These are phyloP conservation scores for Echinometra lucunter DNA, from an alignment of 53 echinoderm and acorn worm species.

Conservation along the genomic window DNA sequence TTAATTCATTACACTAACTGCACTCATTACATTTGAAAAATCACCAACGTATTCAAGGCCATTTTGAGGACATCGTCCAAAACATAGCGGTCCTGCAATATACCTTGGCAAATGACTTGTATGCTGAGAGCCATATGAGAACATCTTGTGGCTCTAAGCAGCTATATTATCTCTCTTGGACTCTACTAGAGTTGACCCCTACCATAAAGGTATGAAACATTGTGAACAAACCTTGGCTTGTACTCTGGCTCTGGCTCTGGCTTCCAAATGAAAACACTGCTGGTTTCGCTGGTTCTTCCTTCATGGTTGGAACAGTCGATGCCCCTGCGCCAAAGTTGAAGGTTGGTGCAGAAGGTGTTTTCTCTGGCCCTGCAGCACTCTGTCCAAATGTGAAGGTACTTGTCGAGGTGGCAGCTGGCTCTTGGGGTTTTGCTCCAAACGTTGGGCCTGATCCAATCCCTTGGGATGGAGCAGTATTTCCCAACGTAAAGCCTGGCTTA, in stretches of 20 bases:
- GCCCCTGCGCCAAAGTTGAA: slow-evolving; percentile 71
- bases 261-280: slow-evolving; percentile 60
- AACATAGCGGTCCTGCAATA: no score
- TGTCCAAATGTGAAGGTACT: slow-evolving; percentile 54
- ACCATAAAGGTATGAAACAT: neutral
- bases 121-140: no score
- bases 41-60: no score
- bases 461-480: neutral
- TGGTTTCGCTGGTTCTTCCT: neutral
- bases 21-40: no score
- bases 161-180: no score
- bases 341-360: slow-evolving; percentile 13
- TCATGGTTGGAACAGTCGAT: slow-evolving; percentile 10
- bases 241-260: slow-evolving; percentile 57
- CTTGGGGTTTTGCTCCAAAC: slow-evolving; percentile 61
- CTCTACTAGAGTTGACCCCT: no score
- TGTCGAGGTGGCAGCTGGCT: slow-evolving; percentile 38
- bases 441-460: neutral
- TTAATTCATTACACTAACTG: no score
- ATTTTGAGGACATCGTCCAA: no score
- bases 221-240: slow-evolving; percentile 68
- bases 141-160: no score
- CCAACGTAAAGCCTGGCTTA: slow-evolving; percentile 52
- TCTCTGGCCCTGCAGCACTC: slow-evolving; percentile 26
- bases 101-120: no score